Base-by-base conservation (phyloP, 2,113 vertebrate species). In the Condylura cristata region DNA sequence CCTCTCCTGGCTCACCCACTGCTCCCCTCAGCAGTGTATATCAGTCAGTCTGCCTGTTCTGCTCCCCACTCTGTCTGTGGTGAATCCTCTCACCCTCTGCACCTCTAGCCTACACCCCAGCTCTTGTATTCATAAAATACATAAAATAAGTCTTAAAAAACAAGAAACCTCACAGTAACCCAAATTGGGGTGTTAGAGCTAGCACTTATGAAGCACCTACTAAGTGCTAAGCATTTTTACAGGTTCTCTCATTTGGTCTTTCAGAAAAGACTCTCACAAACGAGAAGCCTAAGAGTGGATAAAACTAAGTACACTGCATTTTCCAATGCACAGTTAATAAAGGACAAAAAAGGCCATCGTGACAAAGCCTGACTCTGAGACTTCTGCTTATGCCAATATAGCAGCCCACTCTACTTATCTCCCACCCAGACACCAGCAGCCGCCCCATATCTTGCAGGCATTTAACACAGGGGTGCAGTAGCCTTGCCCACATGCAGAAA, bases 401-500 rank as follows among this genome's bases (percentile, higher is more conserved):
- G 51, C 11, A 10, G 11, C 2, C 30, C 46, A 71, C 10, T 61
- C 63, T 11, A 3, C 7, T 11, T 17, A 3, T 28, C 30, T 37
- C 30, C n/a, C 2, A 63, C 58, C 22, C 46, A 32, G 22, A 72
- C 22, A 44, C 60, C 2, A 22, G 34, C 24, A 37, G 37, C 37
- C 20, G 60, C 20, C n/a, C 7, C 60, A 10, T 0, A 34, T 28
- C 46, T 2, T 66, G 28, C 16, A 39, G 46, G 39, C 37, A 16
- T 6, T n/a, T 83, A 4, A 16, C 13, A 1, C 53, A 51, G 51
- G 51, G 28, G 9, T 26, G 22, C 3, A 22, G 39, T 18, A 17
- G 12, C 13, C 32, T 18, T 1, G 17, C 20, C 17, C 0, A 18
- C 32, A 8, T 0, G 1, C 51, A 30, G 46, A 24, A 66, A 37